phyloP scores from a whole-genome alignment of 2,888 invertebrate genomes.

The Linnaemya tessellans region DNA sequence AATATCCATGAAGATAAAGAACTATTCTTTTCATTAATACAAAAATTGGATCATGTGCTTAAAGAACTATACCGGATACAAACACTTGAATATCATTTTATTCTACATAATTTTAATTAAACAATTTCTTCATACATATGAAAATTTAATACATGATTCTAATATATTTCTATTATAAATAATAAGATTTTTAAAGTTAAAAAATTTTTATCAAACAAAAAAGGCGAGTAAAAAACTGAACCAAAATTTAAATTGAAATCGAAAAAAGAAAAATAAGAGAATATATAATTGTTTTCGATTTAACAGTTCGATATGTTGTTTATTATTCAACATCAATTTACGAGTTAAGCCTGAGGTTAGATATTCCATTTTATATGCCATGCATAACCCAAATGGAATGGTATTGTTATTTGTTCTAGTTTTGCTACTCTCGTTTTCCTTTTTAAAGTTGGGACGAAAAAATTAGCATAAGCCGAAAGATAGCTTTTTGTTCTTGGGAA shows the following conservation, averaged over 20 bases:
- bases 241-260: not conserved
- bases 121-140: no score
- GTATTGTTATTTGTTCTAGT: constrained; percentile 11
- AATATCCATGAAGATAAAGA: no score
- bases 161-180: no score
- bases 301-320: constrained; percentile 51
- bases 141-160: no score
- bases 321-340: constrained; percentile 46
- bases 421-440: not conserved
- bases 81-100: no score
- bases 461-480: not conserved
- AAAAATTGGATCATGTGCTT: no score
- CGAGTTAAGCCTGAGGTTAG: constrained; percentile 35
- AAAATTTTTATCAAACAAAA: not conserved
- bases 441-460: not conserved
- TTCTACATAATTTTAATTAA: no score
- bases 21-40: no score
- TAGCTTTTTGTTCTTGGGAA: not conserved
- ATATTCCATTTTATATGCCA: constrained; percentile 46
- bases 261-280: constrained; percentile 3
- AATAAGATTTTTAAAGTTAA: not conserved
- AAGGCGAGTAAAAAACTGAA: not conserved
- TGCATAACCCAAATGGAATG: constrained; percentile 30
- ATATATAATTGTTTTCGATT: constrained; percentile 23
- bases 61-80: no score